Conservation (phyloP, 2,888 invertebrate species). For the Metacarcinus magister region DNA sequence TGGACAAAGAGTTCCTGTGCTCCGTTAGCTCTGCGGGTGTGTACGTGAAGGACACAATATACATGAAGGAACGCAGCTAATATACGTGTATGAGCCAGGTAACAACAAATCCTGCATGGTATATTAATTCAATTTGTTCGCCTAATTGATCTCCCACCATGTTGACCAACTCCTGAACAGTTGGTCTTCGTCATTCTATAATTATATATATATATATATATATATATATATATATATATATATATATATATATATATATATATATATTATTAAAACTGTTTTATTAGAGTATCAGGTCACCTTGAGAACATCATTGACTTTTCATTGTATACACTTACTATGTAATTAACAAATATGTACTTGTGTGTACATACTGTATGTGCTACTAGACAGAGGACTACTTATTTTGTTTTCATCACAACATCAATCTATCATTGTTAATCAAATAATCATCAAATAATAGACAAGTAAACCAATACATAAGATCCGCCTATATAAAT, state of each 20-base stretch:
- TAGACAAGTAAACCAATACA: background rate
- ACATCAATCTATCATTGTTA: no score
- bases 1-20: background rate
- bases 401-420: no score
- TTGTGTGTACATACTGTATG: background rate
- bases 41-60: background rate
- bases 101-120: background rate
- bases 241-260: no score
- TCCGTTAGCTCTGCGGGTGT: background rate
- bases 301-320: no score
- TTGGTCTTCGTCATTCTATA: no score
- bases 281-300: background rate
- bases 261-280: background rate
- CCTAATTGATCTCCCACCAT: background rate
- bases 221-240: no score
- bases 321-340: background rate
- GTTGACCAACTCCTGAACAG: background rate
- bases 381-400: no score
- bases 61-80: background rate
- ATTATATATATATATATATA: no score
- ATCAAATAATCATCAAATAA: background rate
- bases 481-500: background rate
- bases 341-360: background rate
- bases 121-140: background rate
- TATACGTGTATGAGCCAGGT: background rate